Evolutionary conservation across 2,113 vertebrate genomes (phyloP), one percentile per base, ranked within the genome.

Genomic region (Paratilapia polleni): DNA sequence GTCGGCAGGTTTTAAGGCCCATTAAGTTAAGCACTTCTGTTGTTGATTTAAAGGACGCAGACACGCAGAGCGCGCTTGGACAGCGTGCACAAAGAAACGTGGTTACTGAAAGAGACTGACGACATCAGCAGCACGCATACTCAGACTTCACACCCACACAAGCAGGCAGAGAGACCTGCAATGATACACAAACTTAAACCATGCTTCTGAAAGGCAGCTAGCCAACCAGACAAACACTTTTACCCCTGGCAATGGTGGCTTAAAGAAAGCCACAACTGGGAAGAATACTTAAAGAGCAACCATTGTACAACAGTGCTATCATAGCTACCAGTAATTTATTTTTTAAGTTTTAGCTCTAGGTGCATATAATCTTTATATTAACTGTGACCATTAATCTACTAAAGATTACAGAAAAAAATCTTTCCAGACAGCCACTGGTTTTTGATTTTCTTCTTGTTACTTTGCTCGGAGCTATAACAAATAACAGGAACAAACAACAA

Each of bases 121-220:
- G 34, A 62, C 83, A 64, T 77, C 80, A 49, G 66, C 57, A 73
- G 87, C 70, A 66, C 12, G 13, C 52, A 34, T 80, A 80, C 38
- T 80, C 82, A 79, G 60, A 83, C 81, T 66, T 88, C 76, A 90
- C 90, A 82, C 88, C 85, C 83, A 89, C 87, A 80, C 83, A 70
- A 34, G 17, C 41, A 6, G n/a, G 31, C 73, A 78, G 56, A 85
- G 80, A 85, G 68, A 87, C 66, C 61, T 34, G 57, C 83, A 76
- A 20, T 79, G 56, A 38, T 57, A 83, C 84, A 87, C 86, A 89
- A 62, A 56, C 57, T 73, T 60, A 64, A 70, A 66, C 77, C 57
- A 41, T 49, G 43, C 75, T 82, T 74, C 28, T 77, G 36, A 81
- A 77, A 82, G 59, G 78, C 80, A 86, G 64, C 64, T 60, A 77